Percentiles rank a stretch among this genome's conserved stretches.
Evolutionary conservation across 2,797 vertebrate species (phyloP).

Genomic region (Heterohyrax brucei): DNA sequence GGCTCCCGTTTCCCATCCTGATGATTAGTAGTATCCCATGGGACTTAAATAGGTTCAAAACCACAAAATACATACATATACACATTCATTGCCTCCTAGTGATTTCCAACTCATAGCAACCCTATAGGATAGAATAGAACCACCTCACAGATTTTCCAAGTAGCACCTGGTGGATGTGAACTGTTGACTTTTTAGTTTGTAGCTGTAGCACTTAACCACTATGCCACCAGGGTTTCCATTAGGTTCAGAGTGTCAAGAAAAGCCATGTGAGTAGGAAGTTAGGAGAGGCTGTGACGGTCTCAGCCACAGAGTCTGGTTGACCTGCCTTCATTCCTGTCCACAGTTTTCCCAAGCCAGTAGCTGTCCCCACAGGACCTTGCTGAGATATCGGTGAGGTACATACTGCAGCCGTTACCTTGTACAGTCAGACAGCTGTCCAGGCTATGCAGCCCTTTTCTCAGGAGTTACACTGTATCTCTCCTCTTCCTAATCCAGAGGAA

Average conservation of each 20-base stretch:
- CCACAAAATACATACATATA: too few species aligned
- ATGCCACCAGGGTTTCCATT: too few species aligned
- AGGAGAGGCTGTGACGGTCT: background rate
- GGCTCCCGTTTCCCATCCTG: background rate
- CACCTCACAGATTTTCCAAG: too few species aligned
- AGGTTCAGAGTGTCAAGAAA: background rate
- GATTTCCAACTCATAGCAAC: too few species aligned
- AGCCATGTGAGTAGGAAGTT: background rate
- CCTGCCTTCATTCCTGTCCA: background rate
- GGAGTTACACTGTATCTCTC: background rate
- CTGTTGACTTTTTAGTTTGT: too few species aligned
- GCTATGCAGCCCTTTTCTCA: background rate
- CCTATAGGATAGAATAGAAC: too few species aligned
- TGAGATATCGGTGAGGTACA: background rate
- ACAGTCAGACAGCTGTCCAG: background rate
- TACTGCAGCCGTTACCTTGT: background rate
- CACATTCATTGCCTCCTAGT: too few species aligned
- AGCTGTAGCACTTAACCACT: too few species aligned
- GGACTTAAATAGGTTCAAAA: background rate
- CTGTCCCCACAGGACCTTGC: background rate
- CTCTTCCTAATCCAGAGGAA: background rate
- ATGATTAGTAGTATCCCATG: background rate
- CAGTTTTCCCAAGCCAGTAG: background rate
- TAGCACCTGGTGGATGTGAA: too few species aligned
- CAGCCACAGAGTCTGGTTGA: background rate